A percentile compares a stretch with the other conserved stretches of the same genome.
Evolutionary conservation across 2,113 vertebrate genomes (phyloP).

Genomic region (Fukomys damarensis): DNA sequence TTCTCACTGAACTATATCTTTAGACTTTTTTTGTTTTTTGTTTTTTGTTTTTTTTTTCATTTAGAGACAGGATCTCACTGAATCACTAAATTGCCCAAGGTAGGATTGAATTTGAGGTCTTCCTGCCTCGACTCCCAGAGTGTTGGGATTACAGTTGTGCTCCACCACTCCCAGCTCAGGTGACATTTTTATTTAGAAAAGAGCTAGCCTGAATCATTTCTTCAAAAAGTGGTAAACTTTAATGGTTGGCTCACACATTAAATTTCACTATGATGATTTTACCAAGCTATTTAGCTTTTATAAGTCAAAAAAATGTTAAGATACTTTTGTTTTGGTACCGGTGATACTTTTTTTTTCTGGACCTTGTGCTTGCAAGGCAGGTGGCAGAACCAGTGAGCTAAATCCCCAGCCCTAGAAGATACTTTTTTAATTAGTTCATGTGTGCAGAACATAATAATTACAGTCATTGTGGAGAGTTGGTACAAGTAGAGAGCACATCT

Average conservation of each 20-base stretch:
- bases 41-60: neutral
- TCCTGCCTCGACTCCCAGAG: neutral
- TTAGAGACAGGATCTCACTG: neutral
- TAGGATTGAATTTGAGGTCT: neutral
- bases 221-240: neutral
- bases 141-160: neutral
- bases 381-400: no score
- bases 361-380: no score
- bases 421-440: neutral
- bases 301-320: neutral
- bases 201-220: neutral
- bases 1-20: neutral
- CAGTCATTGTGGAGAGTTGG: neutral
- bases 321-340: no score
- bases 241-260: neutral
- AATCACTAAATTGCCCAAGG: neutral
- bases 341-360: no score
- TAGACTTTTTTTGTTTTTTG: neutral
- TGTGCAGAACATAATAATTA: neutral
- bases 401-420: no score
- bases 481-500: neutral
- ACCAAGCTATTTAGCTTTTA: no score
- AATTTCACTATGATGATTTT: neutral
- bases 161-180: neutral
- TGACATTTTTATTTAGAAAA: neutral